Percentiles rank a stretch among this genome's conserved stretches.
phyloP scores from a whole-genome alignment of 1,140 invertebrate species.

The Scaptomyza graminum region DNA sequence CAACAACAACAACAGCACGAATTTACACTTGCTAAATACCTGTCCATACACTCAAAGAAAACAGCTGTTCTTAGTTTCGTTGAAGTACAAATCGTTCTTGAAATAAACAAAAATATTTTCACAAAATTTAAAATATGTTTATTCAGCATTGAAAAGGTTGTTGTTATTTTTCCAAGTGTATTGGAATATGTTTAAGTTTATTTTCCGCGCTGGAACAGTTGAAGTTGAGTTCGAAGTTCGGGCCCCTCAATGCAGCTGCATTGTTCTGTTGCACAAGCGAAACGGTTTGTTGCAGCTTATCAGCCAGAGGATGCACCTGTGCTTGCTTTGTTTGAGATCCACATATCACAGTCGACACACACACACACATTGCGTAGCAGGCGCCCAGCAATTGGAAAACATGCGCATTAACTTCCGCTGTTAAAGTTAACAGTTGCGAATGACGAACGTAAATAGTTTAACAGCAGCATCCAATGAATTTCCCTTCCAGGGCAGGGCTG shows the following conservation, averaged over 20 bases:
- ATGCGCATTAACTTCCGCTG: constrained; percentile 16
- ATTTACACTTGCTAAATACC: constrained; percentile 6
- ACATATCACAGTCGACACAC: not conserved
- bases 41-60: not conserved
- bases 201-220: not conserved
- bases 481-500: not conserved
- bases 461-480: constrained; percentile 4
- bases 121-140: too few species aligned
- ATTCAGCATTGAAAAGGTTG: too few species aligned
- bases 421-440: constrained; percentile 5
- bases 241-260: constrained; percentile 8
- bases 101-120: too few species aligned
- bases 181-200: not conserved
- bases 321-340: not conserved
- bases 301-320: constrained; percentile 21
- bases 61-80: not conserved
- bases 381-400: constrained; percentile 20
- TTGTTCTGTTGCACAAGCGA: constrained; percentile 9
- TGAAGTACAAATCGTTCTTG: not conserved
- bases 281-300: constrained; percentile 20
- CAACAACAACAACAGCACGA: constrained; percentile 1
- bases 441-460: not conserved
- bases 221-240: constrained; percentile 1
- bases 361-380: constrained; percentile 13
- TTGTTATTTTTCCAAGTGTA: not conserved